Percentiles rank a stretch among this genome's conserved stretches.
These are phyloP conservation scores for Oncorhynchus clarkii DNA, from an alignment of 2,113 vertebrate genomes.

Conservation along the genomic window DNA sequence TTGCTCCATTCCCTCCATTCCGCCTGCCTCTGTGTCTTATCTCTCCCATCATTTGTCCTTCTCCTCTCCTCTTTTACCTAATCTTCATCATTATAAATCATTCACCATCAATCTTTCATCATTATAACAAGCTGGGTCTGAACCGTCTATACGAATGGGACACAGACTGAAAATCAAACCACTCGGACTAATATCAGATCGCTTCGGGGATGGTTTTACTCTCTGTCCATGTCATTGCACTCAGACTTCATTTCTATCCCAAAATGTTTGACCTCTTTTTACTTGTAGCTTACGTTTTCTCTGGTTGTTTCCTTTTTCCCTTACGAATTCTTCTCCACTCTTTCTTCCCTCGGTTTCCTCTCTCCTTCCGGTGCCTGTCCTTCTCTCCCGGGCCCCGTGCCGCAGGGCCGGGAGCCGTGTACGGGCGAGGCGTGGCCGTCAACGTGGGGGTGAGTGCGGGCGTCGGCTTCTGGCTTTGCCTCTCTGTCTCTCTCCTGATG, in stretches of 20 bases:
- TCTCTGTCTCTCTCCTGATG: constrained; percentile 67
- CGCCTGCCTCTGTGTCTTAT: constrained; percentile 43
- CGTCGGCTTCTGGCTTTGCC: constrained; percentile 62
- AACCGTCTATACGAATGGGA: too few species aligned
- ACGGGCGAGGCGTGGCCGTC: constrained; percentile 56
- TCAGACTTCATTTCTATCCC: constrained; percentile 21
- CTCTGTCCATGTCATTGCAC: neutral
- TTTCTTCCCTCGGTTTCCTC: neutral
- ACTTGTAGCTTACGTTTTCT: neutral
- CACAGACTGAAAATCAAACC: too few species aligned
- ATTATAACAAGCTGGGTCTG: neutral
- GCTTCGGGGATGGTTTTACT: too few species aligned
- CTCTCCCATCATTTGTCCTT: constrained; percentile 54
- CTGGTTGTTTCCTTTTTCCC: neutral
- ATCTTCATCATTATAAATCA: constrained; percentile 27
- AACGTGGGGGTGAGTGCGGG: constrained; percentile 54
- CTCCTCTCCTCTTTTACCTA: constrained; percentile 49
- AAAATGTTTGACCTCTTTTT: neutral
- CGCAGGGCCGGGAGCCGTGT: constrained; percentile 74
- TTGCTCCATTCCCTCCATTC: constrained; percentile 22
- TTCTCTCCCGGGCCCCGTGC: neutral
- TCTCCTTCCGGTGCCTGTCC: neutral
- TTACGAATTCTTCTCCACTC: neutral
- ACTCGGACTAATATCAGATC: too few species aligned
- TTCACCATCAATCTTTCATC: constrained; percentile 28